These are phyloP conservation scores for Andrena bucephala DNA, from an alignment of 2,888 invertebrate genomes.

Conservation along the genomic window DNA sequence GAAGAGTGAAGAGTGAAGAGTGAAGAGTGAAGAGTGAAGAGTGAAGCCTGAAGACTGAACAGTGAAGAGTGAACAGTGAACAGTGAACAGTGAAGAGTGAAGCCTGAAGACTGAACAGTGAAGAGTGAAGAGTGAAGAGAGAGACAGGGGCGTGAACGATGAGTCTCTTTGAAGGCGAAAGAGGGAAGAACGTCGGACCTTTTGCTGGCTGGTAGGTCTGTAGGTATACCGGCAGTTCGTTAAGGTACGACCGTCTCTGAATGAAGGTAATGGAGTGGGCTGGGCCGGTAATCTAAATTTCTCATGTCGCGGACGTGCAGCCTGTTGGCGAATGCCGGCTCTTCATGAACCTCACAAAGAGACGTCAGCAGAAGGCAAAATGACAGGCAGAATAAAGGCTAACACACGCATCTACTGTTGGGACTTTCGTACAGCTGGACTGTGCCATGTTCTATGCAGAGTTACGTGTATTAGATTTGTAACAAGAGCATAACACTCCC, in stretches of 20 bases:
- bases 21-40: no score
- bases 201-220: constrained; percentile 57
- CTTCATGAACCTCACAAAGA: constrained; percentile 31
- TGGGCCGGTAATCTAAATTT: constrained; percentile 75
- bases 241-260: constrained; percentile 69
- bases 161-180: constrained; percentile 57
- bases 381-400: constrained; percentile 18
- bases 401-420: neutral
- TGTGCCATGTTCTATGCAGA: neutral
- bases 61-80: neutral
- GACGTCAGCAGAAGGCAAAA: constrained; percentile 30
- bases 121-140: no score
- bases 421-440: neutral
- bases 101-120: no score
- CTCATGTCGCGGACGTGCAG: constrained; percentile 65
- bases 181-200: constrained; percentile 45
- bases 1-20: no score
- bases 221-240: constrained; percentile 69
- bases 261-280: constrained; percentile 72
- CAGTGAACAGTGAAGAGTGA: no score
- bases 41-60: no score
- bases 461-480: neutral
- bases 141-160: constrained; percentile 22
- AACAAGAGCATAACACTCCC: neutral
- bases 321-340: constrained; percentile 49